Base-by-base conservation (phyloP, 2,113 vertebrate genomes). In the Labeo rohita region DNA sequence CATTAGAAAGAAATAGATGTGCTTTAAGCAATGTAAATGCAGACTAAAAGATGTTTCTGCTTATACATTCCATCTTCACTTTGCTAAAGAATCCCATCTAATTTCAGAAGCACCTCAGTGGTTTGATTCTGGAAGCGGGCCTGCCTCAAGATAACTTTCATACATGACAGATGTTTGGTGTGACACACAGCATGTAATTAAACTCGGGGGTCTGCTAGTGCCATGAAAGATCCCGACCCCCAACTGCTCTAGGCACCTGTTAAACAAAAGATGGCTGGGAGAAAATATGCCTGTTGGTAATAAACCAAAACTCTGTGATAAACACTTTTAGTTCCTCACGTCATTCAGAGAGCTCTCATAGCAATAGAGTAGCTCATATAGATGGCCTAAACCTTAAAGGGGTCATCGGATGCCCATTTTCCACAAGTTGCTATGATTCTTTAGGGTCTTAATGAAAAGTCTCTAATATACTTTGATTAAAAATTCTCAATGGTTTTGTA, bases 81-180 rank as follows among this genome's bases (percentile, higher is more conserved):
- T 56, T 59, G 21, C 56, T n/a, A 59, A 2, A 59, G 56, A 18
- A 59, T 59, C 56, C 56, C 0, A 59, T 59, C 18, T 59, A 59
- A 59, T 59, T 59, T 59, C 56, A 59, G 21, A 61, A 61, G 18
- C 4, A 61, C 8, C 39, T 39, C 39, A 39, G 39, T 5, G 39
- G 9, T 61, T 61, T 61, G 56, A 61, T 61, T 61, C 56, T 61
- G 56, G 56, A 61, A 61, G 56, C 7, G 0, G 56, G 56, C 56
- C 18, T 61, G 18, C 56, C 56, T 61, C 56, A 4, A 61, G 56
- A 61, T 72, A n/a, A 11, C 8, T 45, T 66, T 72, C 72, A 75
- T 75, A 75, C 11, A 75, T 75, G 72, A 74, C 72, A 74, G n/a
- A 72, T 61, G 36, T 76, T 75, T 63, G 36, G 59, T 76, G 21